phyloP scores from a whole-genome alignment of 2,888 invertebrate genomes.

The Pecten maximus region DNA sequence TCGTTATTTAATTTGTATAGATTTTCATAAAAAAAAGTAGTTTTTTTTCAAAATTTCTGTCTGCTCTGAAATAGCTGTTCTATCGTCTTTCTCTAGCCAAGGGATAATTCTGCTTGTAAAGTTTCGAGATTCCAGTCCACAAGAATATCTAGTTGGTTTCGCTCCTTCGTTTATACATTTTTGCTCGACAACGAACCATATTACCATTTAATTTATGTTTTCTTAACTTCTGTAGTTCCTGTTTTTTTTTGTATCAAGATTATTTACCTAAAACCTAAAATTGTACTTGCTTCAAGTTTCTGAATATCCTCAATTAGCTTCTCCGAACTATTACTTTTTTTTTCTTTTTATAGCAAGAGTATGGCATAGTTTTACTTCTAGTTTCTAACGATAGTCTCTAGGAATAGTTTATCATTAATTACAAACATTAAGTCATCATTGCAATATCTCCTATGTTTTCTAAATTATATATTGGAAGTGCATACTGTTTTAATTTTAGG shows the following conservation, averaged over 20 bases:
- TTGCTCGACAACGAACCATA: not conserved
- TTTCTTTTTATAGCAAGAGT: not conserved
- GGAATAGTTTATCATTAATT: not conserved
- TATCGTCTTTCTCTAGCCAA: not conserved
- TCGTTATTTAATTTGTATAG: too few relatives aligned
- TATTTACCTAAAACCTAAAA: not conserved
- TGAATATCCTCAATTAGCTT: not conserved
- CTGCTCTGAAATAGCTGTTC: not conserved
- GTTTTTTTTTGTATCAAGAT: not conserved
- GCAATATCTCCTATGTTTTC: not conserved
- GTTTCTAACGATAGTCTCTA: not conserved
- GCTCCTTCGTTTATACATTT: not conserved
- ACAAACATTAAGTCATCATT: not conserved
- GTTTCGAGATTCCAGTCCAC: not conserved
- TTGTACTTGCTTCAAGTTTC: not conserved
- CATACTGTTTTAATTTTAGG: not conserved
- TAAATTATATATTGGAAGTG: not conserved
- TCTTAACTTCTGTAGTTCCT: not conserved
- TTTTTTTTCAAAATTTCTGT: too few relatives aligned
- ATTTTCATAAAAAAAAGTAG: too few relatives aligned
- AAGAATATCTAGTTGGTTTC: not conserved
- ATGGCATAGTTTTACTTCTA: not conserved
- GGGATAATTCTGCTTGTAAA: not conserved
- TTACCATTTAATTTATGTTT: not conserved
- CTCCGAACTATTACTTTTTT: not conserved